Evolutionary conservation across 2,797 vertebrate species (phyloP).

Genomic region (Pseudotriccus pelzelni): DNA sequence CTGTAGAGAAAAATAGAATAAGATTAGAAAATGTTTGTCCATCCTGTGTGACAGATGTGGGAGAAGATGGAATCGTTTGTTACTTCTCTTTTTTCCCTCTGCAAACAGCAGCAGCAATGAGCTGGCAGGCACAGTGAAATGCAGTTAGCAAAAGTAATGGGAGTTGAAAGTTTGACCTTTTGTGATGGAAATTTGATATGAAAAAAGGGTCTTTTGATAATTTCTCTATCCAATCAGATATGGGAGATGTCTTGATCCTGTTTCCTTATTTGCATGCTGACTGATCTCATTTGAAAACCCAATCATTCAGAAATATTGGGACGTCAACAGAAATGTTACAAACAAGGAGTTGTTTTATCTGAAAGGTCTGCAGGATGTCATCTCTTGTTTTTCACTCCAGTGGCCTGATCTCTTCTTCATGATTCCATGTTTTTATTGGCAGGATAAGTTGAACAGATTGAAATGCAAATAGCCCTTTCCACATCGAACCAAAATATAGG

Average conservation of each 20-base stretch:
- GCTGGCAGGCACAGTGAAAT: constrained; percentile 32
- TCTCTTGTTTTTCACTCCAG: constrained; percentile 43
- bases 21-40: constrained; percentile 17
- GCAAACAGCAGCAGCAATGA: not conserved
- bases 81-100: not conserved
- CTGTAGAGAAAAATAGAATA: not conserved
- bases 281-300: constrained; percentile 83
- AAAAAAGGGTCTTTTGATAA: constrained; percentile 84
- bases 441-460: constrained; percentile 16
- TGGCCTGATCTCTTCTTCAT: constrained; percentile 42
- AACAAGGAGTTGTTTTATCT: constrained; percentile 48
- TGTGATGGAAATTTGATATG: constrained; percentile 84
- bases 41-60: not conserved
- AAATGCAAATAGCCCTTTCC: constrained; percentile 48
- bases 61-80: not conserved
- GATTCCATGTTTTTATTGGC: constrained; percentile 32
- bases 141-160: constrained; percentile 53
- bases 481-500: not conserved
- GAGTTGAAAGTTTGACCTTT: constrained; percentile 75
- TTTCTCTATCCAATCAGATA: constrained; percentile 78
- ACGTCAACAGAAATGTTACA: constrained; percentile 16
- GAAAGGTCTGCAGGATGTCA: constrained; percentile 41
- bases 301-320: constrained; percentile 47
- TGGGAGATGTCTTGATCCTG: constrained; percentile 80
- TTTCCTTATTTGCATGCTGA: constrained; percentile 81